phyloP scores from a whole-genome alignment of 2,888 invertebrate genomes.

The Heliconius cydno region DNA sequence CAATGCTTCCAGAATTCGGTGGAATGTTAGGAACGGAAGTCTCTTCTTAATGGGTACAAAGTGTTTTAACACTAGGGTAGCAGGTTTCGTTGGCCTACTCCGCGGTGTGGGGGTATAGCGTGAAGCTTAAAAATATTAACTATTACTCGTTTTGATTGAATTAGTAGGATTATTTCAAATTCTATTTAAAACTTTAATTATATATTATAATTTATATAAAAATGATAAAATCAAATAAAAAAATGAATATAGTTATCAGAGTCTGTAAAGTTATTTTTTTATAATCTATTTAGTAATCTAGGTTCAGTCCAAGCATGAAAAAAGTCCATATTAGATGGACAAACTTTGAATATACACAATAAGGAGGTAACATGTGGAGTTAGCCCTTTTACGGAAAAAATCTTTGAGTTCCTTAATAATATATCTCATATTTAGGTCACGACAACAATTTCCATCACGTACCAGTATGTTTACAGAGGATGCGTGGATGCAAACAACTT shows the following conservation, averaged over 20 bases:
- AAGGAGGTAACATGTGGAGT: not conserved
- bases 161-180: too few species aligned
- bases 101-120: not conserved
- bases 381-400: not conserved
- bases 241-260: too few species aligned
- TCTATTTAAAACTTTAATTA: too few species aligned
- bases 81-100: not conserved
- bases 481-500: conserved; percentile 5
- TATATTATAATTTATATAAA: too few species aligned
- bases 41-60: not conserved
- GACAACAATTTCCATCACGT: conserved; percentile 30
- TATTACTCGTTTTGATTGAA: too few species aligned
- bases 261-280: too few species aligned
- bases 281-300: too few species aligned
- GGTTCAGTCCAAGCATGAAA: not conserved
- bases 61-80: not conserved
- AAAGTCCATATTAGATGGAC: not conserved
- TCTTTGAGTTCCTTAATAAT: conserved; percentile 13
- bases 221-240: too few species aligned
- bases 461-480: conserved; percentile 23
- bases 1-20: too few species aligned
- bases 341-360: not conserved
- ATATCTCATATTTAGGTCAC: conserved; percentile 23
- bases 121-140: not conserved
- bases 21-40: too few species aligned